Conservation (phyloP, 2,888 invertebrate genomes). For the Sepiola atlantica region DNA sequence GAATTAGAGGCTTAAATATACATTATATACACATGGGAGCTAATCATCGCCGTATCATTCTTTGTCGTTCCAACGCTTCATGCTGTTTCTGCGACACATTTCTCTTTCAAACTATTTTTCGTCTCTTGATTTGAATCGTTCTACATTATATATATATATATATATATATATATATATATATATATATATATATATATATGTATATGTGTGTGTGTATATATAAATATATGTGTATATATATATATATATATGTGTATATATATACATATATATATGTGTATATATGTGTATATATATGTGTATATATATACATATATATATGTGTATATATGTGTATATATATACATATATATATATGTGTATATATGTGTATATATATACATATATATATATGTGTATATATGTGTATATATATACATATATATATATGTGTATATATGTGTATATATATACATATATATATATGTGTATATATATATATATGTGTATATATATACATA, state of each 20-base stretch:
- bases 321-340: no score
- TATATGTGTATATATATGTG: not conserved
- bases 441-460: no score
- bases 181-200: not conserved
- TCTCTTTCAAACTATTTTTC: slow-evolving; percentile 24
- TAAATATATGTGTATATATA: not conserved
- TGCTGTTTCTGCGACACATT: not conserved
- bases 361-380: no score
- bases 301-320: not conserved
- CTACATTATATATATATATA: not conserved
- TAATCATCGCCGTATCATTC: slow-evolving; percentile 13
- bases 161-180: not conserved
- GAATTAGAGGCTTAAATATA: slow-evolving; percentile 21
- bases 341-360: no score
- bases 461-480: no score
- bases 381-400: no score
- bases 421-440: no score
- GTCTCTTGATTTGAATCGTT: not conserved
- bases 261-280: no score
- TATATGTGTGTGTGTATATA: not conserved
- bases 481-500: no score
- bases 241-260: not conserved
- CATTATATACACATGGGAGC: slow-evolving; percentile 32
- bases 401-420: no score
- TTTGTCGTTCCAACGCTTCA: not conserved